A percentile compares a stretch with the other conserved stretches of the same genome.
phyloP scores from a whole-genome alignment of 2,113 vertebrate species.

The Hystrix cristata region DNA sequence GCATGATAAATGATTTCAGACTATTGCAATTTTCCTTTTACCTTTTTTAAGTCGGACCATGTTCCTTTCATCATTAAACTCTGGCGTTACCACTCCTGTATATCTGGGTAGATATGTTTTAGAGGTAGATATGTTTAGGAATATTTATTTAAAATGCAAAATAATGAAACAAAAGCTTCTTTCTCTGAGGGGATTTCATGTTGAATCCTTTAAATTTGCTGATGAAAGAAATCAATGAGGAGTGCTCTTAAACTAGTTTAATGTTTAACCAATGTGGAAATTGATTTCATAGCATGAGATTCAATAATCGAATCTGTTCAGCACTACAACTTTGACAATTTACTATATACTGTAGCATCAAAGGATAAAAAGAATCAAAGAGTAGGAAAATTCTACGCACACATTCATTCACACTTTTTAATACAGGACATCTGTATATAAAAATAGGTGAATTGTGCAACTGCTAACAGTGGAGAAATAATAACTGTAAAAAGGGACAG shows the following conservation, averaged over 20 bases:
- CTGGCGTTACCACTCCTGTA: too few relatives aligned
- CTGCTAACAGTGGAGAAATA: not conserved
- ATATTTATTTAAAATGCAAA: constrained; percentile 27
- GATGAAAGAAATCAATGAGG: not conserved
- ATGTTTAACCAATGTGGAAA: not conserved
- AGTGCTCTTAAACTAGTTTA: not conserved
- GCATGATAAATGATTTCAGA: not conserved
- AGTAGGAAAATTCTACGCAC: not conserved
- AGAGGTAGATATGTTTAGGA: not conserved
- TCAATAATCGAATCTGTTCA: not conserved
- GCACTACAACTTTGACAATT: not conserved
- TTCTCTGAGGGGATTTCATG: not conserved
- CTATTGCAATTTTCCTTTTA: not conserved
- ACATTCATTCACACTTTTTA: constrained; percentile 48
- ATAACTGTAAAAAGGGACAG: not conserved
- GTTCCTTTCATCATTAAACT: not conserved
- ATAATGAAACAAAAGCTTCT: not conserved
- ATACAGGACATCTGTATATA: not conserved
- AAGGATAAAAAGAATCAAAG: not conserved
- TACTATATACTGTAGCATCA: not conserved
- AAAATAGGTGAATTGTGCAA: not conserved
- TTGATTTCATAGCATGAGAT: not conserved
- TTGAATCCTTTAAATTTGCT: constrained; percentile 24
- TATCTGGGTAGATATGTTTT: not conserved
- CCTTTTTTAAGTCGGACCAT: not conserved